phyloP scores from a whole-genome alignment of 1,140 invertebrate species.

The Drosophila aff. region DNA sequence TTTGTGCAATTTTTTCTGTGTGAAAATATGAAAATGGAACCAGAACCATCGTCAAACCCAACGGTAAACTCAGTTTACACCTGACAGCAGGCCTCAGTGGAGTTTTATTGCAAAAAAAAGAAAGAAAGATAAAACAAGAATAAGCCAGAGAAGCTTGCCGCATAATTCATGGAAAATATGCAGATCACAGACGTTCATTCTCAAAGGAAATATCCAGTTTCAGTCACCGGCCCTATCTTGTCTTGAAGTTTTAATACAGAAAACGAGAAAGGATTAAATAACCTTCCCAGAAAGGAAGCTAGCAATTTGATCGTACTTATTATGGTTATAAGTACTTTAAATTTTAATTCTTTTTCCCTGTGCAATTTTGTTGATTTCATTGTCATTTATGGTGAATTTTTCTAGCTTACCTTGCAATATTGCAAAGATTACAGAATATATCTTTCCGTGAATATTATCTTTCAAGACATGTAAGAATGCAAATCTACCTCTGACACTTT shows the following conservation, averaged over 20 bases:
- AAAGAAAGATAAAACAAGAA: not conserved
- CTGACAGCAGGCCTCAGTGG: not conserved
- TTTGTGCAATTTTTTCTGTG: constrained; percentile 20
- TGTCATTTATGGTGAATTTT: not conserved
- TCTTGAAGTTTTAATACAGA: not conserved
- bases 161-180: constrained; percentile 9
- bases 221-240: not conserved
- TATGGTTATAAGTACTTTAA: no score
- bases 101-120: constrained; percentile 21
- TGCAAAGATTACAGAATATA: not conserved
- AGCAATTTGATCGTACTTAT: not conserved
- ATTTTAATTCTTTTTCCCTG: not conserved
- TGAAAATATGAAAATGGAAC: constrained; percentile 36
- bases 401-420: not conserved
- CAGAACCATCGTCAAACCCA: constrained; percentile 31
- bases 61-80: constrained; percentile 17
- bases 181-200: not conserved
- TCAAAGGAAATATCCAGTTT: constrained; percentile 16
- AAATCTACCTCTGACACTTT: not conserved
- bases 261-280: constrained; percentile 1
- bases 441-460: constrained; percentile 3
- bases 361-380: not conserved
- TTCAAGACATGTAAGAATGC: constrained; percentile 17
- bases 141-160: not conserved
- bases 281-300: constrained; percentile 1